Evolutionary conservation across 2,113 vertebrate species (phyloP).

Genomic region (Rostratula benghalensis): DNA sequence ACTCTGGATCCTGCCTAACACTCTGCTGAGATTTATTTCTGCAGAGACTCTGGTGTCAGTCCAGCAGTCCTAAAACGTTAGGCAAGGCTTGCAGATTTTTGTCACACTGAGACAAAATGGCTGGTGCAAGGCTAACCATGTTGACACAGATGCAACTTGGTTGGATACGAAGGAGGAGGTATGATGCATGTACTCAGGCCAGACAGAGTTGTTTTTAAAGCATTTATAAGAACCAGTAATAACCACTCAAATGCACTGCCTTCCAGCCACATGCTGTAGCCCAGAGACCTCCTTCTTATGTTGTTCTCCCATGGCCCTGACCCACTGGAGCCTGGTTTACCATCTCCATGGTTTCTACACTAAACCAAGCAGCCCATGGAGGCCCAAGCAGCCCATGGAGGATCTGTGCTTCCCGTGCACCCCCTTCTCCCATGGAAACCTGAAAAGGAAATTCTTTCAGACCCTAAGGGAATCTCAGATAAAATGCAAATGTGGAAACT

Average conservation of each 20-base stretch:
- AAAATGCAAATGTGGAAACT: neutral
- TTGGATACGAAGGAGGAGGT: neutral
- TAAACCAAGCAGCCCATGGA: neutral
- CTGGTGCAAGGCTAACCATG: accelerated
- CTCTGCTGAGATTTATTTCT: neutral
- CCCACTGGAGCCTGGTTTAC: neutral
- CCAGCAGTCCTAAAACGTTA: neutral
- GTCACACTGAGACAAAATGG: accelerated
- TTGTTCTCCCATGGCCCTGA: neutral
- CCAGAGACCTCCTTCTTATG: neutral
- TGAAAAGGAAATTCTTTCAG: neutral
- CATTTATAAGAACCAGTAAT: neutral
- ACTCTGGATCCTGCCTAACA: neutral
- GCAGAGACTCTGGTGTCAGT: neutral
- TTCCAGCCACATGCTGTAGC: neutral
- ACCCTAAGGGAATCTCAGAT: neutral
- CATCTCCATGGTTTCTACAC: neutral
- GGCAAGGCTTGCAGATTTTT: neutral
- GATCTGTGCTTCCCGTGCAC: accelerated
- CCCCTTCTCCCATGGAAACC: neutral
- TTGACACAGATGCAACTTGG: accelerated
- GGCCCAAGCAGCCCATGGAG: neutral
- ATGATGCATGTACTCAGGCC: neutral
- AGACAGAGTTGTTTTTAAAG: neutral
- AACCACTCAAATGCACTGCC: neutral